Percentiles rank a stretch among this genome's conserved stretches.
Evolutionary conservation across 2,797 vertebrate species (phyloP).

Genomic region (Girardinus metallicus): DNA sequence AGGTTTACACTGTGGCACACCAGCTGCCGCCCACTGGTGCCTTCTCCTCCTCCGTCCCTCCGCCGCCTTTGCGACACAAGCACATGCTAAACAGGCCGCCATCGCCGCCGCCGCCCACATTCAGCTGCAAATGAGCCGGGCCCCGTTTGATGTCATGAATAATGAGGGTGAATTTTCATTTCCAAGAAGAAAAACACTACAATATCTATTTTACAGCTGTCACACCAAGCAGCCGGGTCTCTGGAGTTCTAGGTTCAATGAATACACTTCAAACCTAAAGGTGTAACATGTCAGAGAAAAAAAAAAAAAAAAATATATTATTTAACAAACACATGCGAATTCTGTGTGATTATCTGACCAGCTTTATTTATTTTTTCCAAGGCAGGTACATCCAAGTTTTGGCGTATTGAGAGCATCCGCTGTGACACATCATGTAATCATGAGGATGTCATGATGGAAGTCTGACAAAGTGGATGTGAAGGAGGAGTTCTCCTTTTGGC

Average conservation of each 20-base stretch:
- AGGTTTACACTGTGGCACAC: constrained; percentile 74
- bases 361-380: not conserved
- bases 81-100: constrained; percentile 84
- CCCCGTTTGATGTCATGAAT: constrained; percentile 85
- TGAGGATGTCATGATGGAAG: constrained; percentile 16
- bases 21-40: constrained; percentile 83
- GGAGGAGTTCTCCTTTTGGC: constrained; percentile 15
- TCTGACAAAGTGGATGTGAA: constrained; percentile 47
- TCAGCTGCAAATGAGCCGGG: constrained; percentile 89
- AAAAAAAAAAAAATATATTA: not conserved
- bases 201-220: constrained; percentile 61
- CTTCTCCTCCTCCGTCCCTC: constrained; percentile 73
- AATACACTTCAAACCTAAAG: constrained; percentile 23
- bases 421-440: not conserved
- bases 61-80: constrained; percentile 80
- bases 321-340: constrained; percentile 3
- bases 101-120: constrained; percentile 81
- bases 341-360: not conserved
- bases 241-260: constrained; percentile 30
- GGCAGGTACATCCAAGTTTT: constrained; percentile 1
- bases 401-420: constrained; percentile 12
- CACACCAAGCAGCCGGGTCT: constrained; percentile 62
- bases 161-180: constrained; percentile 80
- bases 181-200: constrained; percentile 69
- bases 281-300: not conserved